Base-by-base conservation (phyloP, 2,113 vertebrate species). In the Phrynosoma blainvillii region DNA sequence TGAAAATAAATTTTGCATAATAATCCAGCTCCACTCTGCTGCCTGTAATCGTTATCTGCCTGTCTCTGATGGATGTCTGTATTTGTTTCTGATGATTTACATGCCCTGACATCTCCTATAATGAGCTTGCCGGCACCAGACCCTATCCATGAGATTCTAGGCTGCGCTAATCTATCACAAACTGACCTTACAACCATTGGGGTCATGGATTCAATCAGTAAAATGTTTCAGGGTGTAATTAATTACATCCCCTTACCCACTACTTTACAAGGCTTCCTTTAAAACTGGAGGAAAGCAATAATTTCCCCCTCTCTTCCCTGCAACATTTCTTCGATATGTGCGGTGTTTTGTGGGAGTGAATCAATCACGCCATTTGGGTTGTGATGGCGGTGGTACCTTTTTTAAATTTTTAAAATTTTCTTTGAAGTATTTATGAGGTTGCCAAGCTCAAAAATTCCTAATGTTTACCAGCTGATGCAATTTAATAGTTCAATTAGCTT, bases 21-120 rank as follows among this genome's bases (percentile, higher is more conserved):
- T 96, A 96, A 94, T 95, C 94, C 88, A 91, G 5, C 90, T 94
- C 90, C 3, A 89, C 94, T 86, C 86, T 92, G 92, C 89, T 94
- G 91, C 94, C 93, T 96, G 90, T 95, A 96, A 96, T 96, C 94
- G 94, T 87, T 91, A 89, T 92, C 92, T 95, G 88, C 47, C 93
- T 95, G 91, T 94, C 92, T 93, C 90, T 92, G 90, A 93, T 92
- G 90, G 93, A 94, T 93, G 93, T 89, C 93, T 95, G 90, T 93
- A 93, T 96, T 96, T 93, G 95, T 96, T 96, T 93, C 93, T 88
- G 94, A 92, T 97, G 95, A 97, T 97, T 96, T 97, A 96, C 95
- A 92, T 96, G 89, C 36, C 93, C 95, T 96, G 95, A 94, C 93
- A 95, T 94, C 95, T 96, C 94, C 84, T 92, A 90, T 96, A 96